Evolutionary conservation across 2,888 invertebrate genomes (phyloP), one percentile per base, ranked within the genome.

Genomic region (Chironomus tentans): DNA sequence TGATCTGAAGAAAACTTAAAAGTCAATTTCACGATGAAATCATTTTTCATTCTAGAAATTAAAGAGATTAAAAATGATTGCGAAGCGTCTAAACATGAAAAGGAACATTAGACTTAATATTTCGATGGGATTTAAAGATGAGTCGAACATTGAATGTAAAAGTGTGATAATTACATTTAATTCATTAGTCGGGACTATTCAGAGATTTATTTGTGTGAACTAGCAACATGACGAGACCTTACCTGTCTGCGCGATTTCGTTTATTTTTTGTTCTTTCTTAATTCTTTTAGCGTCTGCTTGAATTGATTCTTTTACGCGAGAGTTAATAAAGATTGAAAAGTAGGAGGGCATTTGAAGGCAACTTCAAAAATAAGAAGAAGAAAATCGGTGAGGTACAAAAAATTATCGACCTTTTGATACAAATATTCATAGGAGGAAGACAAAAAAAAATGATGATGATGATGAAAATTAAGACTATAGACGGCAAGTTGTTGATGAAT

Each of bases 121-220:
- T 22, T 70, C 48, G 24, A 13, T 13, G 15, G 10, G 38, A 38
- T 10, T 1, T 38, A 38, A 38, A 38, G 38, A 38, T 38, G 38
- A 38, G 38, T 38, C 7, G 38, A 38, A 38, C 38, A 38, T 38
- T 70, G 46, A 71, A 48, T 56, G 7, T 74, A 22, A 74, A 74
- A 68, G 74, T 74, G 74, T 74, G 74, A 74, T 74, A 74, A 74
- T 74, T 74, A 74, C 46, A 74, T 74, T 74, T 74, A 74, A 74
- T 74, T 68, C 24, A 24, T 24, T 21, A 13, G 65, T 21, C n/a
- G 65, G 21, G 65, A 24, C 65, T 21, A 65, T 65, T 21, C 22
- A 21, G 65, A 38, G 38, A 38, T 38, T 38, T 21, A 24, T 65
- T 13, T 65, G 62, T 21, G 65, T 38, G 38, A 38, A 38, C 38